Evolutionary conservation across 1,140 invertebrate species (phyloP).

Genomic region (Papilio dardanus): DNA sequence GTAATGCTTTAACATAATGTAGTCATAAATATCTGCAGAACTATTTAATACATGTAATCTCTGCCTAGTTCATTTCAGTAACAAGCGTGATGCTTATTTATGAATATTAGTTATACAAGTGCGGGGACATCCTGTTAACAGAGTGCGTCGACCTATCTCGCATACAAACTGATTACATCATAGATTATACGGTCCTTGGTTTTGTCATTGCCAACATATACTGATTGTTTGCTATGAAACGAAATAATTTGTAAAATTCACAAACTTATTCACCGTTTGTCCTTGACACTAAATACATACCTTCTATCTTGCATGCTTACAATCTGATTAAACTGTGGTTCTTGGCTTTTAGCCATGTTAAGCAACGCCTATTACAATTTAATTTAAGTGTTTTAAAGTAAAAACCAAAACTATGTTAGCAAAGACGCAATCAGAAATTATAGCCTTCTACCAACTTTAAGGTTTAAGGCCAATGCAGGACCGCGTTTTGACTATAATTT

Average conservation of each 20-base stretch:
- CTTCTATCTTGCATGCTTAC: not conserved
- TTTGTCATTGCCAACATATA: not conserved
- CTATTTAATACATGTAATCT: not conserved
- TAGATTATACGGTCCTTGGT: constrained; percentile 10
- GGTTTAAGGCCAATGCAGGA: not conserved
- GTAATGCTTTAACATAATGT: not conserved
- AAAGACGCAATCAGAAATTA: not conserved
- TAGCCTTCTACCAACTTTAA: not conserved
- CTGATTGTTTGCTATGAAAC: not conserved
- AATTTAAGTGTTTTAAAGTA: not conserved
- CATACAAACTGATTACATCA: constrained; percentile 21
- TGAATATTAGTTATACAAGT: not conserved
- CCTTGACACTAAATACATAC: not conserved
- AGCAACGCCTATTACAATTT: not conserved
- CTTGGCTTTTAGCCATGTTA: not conserved
- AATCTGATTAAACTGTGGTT: not conserved
- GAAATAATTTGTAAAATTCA: not conserved
- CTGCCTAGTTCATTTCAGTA: too few species aligned
- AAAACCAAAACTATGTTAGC: too few species aligned
- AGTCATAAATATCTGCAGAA: not conserved
- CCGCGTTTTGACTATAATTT: not conserved
- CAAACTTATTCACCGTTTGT: not conserved
- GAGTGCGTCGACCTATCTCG: constrained; percentile 16
- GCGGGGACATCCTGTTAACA: constrained; percentile 6
- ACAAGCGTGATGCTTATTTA: not conserved